Base-by-base conservation (phyloP, 2,797 vertebrate genomes). In the Champsocephalus esox region DNA sequence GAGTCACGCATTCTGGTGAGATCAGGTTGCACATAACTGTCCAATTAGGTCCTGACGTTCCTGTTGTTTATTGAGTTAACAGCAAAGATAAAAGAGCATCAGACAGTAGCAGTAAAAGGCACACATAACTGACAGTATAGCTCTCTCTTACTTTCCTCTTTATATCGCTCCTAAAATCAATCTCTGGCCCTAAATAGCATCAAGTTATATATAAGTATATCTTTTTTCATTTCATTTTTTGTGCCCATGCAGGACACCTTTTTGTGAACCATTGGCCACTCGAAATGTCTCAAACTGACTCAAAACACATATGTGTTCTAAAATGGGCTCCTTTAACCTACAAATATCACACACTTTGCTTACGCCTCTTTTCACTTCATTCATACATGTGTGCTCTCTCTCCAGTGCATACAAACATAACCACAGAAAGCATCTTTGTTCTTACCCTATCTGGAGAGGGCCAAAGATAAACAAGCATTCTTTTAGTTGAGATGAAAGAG, bases 401-500 rank as follows among this genome's bases (percentile, higher is more conserved):
- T 55, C 17, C 7, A 5, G 66, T 72, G 63, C 72, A 73, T 12
- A 77, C 80, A 85, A 72, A 85, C 48, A 80, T 34, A 65, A 46
- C 55, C 64, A 81, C 85, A 87, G 45, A 86, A 81, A 79, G 75
- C 61, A 73, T 76, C 84, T 86, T 91, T 91, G 86, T 92, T 85
- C 82, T 49, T 28, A 48, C 8, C 49, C 80, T 87, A 81, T 88
- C 82, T 79, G 72, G 45, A 73, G 66, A 75, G 71, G 56, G 73
- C 12, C 2, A 73, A 75, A 90, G 88, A 89, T 87, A 91, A 92
- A 92, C 87, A 87, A 71, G 84, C 83, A 90, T 91, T 90, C 83
- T 86, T 87, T 45, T 12, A 43, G 72, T 13, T n/a, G 50, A 87
- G 82, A 90, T 92, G 83, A 91, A 91, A 92, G 84, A 85, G 74